Percentiles rank a stretch among this genome's conserved stretches.
These are phyloP conservation scores for Tuberolachnus salignus DNA, from an alignment of 2,888 invertebrate genomes.

Conservation along the genomic window DNA sequence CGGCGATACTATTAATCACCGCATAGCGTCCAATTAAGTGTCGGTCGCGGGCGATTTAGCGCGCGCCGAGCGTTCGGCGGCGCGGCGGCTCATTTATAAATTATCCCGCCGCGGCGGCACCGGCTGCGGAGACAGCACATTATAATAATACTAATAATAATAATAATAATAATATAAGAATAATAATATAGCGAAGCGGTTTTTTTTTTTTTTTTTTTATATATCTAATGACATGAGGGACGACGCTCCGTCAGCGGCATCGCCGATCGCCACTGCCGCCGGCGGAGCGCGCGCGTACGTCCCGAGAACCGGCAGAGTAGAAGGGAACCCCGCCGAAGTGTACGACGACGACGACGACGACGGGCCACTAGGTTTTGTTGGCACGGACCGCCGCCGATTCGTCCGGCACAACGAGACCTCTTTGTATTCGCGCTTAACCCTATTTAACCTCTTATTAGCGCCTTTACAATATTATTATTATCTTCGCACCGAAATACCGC, in stretches of 20 bases:
- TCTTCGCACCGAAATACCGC: constrained; percentile 1
- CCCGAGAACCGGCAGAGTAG: not conserved
- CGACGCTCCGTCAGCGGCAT: constrained; percentile 18
- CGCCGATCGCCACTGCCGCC: not conserved
- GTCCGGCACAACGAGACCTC: constrained; percentile 37
- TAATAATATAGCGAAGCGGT: constrained; percentile 13
- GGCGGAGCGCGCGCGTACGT: not conserved
- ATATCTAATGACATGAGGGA: constrained; percentile 43
- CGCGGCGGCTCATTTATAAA: constrained; percentile 22
- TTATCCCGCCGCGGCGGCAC: not conserved
- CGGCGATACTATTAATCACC: constrained; percentile 17
- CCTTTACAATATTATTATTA: constrained; percentile 33
- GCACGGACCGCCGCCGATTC: constrained; percentile 12
- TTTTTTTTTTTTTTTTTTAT: not conserved
- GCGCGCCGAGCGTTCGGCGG: constrained; percentile 3
- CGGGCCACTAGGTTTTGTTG: constrained; percentile 35
- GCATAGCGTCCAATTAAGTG: constrained; percentile 43
- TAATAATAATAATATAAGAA: too few species aligned
- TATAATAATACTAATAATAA: constrained; percentile 4
- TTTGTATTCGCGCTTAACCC: constrained; percentile 53
- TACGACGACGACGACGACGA: not conserved
- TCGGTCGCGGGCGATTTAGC: constrained; percentile 44
- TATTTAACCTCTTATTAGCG: constrained; percentile 56
- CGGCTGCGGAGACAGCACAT: too few species aligned
- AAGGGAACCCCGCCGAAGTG: not conserved